These are phyloP conservation scores for Microcebus lehilahytsara DNA, from an alignment of 2,113 vertebrate species.

Conservation along the genomic window DNA sequence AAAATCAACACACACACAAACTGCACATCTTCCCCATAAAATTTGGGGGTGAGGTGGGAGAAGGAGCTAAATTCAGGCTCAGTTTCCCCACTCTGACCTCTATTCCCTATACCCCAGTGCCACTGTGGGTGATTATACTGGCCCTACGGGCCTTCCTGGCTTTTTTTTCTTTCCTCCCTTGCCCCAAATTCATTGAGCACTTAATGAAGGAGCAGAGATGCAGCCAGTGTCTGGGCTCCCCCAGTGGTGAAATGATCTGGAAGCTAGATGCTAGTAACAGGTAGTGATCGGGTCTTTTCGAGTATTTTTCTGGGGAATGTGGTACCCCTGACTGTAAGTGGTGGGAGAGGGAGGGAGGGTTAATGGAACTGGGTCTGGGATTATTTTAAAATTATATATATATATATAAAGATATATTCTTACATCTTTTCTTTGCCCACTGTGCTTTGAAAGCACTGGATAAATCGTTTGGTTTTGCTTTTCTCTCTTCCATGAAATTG, in stretches of 20 bases:
- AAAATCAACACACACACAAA: constrained; percentile 69
- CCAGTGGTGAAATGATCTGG: constrained; percentile 63
- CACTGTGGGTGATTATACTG: constrained; percentile 70
- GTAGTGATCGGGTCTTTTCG: constrained; percentile 61
- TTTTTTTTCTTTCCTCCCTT: constrained; percentile 47
- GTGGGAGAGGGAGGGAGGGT: constrained; percentile 70
- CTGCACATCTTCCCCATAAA: constrained; percentile 66
- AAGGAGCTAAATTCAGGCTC: constrained; percentile 63
- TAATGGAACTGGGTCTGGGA: constrained; percentile 75
- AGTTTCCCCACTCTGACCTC: constrained; percentile 22
- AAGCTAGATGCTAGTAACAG: constrained; percentile 66
- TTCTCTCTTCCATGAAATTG: constrained; percentile 78
- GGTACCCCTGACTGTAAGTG: constrained; percentile 72
- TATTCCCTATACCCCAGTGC: constrained; percentile 45
- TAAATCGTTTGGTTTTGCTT: constrained; percentile 74
- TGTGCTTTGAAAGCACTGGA: constrained; percentile 81
- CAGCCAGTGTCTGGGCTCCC: constrained; percentile 64
- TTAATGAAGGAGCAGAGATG: constrained; percentile 76
- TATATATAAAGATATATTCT: constrained; percentile 79
- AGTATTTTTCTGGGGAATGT: constrained; percentile 75
- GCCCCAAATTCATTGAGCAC: constrained; percentile 73
- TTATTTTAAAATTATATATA: constrained; percentile 82
- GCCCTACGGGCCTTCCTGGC: constrained; percentile 70
- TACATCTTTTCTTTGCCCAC: constrained; percentile 76
- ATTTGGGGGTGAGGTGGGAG: constrained; percentile 53